These are phyloP conservation scores for Villa cingulata DNA, from an alignment of 2,888 invertebrate genomes.

Conservation along the genomic window DNA sequence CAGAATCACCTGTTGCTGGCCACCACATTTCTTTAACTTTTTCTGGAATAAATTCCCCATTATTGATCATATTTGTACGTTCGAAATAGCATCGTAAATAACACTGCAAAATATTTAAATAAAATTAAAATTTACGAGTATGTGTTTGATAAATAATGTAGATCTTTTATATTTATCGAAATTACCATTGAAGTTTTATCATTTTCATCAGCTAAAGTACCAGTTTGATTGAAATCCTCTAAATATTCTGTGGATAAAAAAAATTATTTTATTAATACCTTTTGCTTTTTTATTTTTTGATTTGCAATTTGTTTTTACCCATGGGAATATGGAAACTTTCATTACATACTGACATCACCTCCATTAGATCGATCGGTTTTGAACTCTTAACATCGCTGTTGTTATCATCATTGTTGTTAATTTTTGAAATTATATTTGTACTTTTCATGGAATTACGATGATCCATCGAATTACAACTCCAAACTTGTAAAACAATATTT, in stretches of 20 bases:
- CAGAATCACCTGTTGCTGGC: constrained; percentile 29
- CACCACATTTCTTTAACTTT: constrained; percentile 34
- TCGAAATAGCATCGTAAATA: constrained; percentile 42
- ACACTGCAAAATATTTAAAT: constrained; percentile 34
- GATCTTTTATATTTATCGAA: background rate
- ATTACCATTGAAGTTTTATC: constrained; percentile 44
- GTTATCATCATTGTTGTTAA: too few relatives aligned
- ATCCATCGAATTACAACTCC: too few relatives aligned
- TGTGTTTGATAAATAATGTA: too few relatives aligned
- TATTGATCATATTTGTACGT: constrained; percentile 36
- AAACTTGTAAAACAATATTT: too few relatives aligned
- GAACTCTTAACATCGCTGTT: too few relatives aligned
- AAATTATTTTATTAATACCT: background rate
- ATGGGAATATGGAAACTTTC: background rate
- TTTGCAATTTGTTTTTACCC: too few relatives aligned
- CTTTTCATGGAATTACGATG: too few relatives aligned
- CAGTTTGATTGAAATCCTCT: constrained; percentile 39
- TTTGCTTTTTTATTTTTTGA: too few relatives aligned
- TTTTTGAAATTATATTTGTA: too few relatives aligned
- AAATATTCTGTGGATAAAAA: constrained; percentile 35
- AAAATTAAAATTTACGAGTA: background rate
- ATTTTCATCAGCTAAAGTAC: constrained; percentile 42
- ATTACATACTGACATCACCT: background rate
- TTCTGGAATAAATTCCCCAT: constrained; percentile 36
- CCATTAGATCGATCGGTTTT: background rate